Percentiles rank a stretch among this genome's conserved stretches.
These are phyloP conservation scores for Tinamus guttatus DNA, from an alignment of 2,113 vertebrate species.

Conservation along the genomic window DNA sequence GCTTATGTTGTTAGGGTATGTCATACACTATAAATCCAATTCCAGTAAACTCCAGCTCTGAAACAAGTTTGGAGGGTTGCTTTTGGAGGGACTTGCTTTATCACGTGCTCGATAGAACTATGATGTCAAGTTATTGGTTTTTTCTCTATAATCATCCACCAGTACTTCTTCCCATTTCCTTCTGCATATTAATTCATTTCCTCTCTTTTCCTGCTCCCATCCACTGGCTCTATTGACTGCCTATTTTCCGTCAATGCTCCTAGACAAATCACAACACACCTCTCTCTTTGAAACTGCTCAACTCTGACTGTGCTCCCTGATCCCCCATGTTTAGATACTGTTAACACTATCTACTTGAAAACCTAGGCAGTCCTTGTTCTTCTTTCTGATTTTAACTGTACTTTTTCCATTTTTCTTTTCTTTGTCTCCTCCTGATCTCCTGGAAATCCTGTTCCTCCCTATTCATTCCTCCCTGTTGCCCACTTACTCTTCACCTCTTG, in stretches of 20 bases:
- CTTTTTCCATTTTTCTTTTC: neutral
- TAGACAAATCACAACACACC: neutral
- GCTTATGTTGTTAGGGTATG: neutral
- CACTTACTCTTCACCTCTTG: neutral
- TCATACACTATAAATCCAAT: neutral
- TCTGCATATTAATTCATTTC: neutral
- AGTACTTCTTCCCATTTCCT: neutral
- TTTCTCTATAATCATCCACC: neutral
- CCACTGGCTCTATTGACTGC: neutral
- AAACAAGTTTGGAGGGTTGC: neutral
- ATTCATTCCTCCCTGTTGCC: neutral
- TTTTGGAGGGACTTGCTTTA: constrained; percentile 9
- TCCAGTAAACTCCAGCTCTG: neutral
- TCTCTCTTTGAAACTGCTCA: neutral
- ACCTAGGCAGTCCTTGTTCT: neutral
- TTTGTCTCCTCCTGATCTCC: neutral
- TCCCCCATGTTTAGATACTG: neutral
- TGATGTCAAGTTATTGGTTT: neutral
- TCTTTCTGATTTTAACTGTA: neutral
- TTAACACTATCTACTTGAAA: neutral
- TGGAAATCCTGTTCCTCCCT: neutral
- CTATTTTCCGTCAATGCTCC: neutral
- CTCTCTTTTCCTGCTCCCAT: neutral
- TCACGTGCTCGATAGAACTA: neutral
- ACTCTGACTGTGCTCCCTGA: neutral